Evolutionary conservation across 2,113 vertebrate genomes (phyloP), one percentile per base, ranked within the genome.

Genomic region (Synodontis membranacea): DNA sequence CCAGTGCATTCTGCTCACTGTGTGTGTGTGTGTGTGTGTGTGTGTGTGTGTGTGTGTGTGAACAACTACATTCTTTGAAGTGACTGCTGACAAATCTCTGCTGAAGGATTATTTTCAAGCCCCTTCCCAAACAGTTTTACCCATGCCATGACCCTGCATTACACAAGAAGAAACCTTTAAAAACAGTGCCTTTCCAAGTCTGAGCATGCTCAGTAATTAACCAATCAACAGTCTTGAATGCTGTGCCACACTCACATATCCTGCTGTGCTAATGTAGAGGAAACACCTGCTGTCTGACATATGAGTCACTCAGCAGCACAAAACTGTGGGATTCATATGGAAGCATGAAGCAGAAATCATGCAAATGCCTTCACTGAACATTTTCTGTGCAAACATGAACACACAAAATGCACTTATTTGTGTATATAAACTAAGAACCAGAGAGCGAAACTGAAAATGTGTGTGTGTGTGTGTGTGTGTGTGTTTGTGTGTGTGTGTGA

Each of bases 221-320:
- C 80, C 80, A 81, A 62, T 81, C 34, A 62, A 25, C 52, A 62
- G 21, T 0, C 23, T 60, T 10, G 34, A 39, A 39, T 42, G 56
- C 15, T 56, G 78, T 56, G 52, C 9, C 39, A 23, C 54, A 28
- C 54, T 39, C 56, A 42, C 23, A 34, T 60, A 56, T 44, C 80
- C 39, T 62, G 80, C 54, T 60, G 80, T 60, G 56, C 54, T 60
- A 62, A 81, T 81, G 37, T 44, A 60, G 79, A 74, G 11, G 23
- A 58, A 81, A 81, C 79, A 60, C 54, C 79, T 81, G 79, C 79
- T 81, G 56, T 44, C 56, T 81, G 80, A 60, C 56, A 81, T 81
- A 81, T 81, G 80, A 81, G 80, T 81, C 56, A 81, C 56, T 81
- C 37, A 42, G 37, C 56, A 60, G 80, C 39, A 44, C 34, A 58